These are phyloP conservation scores for Ceyx margarethae DNA, from an alignment of 2,113 vertebrate species.

Conservation along the genomic window DNA sequence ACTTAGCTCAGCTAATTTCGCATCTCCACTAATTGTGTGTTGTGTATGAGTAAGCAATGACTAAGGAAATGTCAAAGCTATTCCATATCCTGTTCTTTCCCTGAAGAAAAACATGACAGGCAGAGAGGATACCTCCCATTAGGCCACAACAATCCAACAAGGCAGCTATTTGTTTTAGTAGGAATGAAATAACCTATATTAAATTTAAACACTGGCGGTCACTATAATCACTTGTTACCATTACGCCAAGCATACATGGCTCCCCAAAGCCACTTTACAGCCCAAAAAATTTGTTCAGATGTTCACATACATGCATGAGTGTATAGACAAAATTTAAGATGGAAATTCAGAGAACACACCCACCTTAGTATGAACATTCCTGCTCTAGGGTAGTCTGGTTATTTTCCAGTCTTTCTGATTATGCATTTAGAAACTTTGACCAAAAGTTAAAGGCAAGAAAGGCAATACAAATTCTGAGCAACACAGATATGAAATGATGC, in stretches of 20 bases:
- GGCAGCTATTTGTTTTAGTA: conserved; percentile 19
- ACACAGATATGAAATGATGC: neutral
- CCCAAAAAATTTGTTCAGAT: neutral
- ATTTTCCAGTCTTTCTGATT: neutral
- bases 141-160: conserved; percentile 55
- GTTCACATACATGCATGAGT: neutral
- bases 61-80: conserved; percentile 67
- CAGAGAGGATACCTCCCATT: conserved; percentile 55
- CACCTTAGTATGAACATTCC: neutral
- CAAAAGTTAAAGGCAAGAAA: neutral
- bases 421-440: neutral
- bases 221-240: neutral
- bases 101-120: conserved; percentile 52
- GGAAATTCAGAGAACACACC: neutral
- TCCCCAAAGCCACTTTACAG: neutral
- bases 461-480: neutral
- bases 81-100: conserved; percentile 69
- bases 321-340: neutral
- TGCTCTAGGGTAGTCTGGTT: neutral
- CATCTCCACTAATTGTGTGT: conserved; percentile 61
- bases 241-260: neutral
- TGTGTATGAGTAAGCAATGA: conserved; percentile 66
- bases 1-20: conserved; percentile 71
- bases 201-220: neutral
- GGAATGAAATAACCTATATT: neutral